Evolutionary conservation across 1,140 invertebrate species (phyloP), one percentile per base, ranked within the genome.

Genomic region (Neodiprion lecontei): DNA sequence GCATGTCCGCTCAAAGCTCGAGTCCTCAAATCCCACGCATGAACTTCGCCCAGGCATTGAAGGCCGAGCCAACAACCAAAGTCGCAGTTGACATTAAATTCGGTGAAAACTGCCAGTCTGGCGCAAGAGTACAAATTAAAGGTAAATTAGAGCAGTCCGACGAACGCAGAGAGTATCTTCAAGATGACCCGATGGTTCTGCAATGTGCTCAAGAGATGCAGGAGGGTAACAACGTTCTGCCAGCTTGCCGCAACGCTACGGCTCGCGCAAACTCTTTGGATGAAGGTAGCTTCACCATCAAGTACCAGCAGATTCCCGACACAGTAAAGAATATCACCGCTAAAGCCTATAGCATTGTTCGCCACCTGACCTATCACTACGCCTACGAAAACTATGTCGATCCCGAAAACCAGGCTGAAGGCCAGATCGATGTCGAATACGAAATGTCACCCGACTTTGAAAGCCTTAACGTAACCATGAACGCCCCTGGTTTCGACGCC

Each of bases 201-300:
- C 74, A 88, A 75, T 93, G 92, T 79, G 40, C 84, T 61, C 53
- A 86, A 53, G 83, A 93, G 78, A 90, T 90, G 79, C 79, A 88
- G 48, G 11, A 81, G 70, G 78, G 78, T 10, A 77, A 82, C 73
- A 69, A 78, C 67, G 61, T 81, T n/a, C 78, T 77, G 12, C 76
- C 78, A 9, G 80, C 82, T 74, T 84, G 83, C 74, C 77, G 77
- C 28, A 84, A 83, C 73, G 74, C 74, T 53, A 85, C 83, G n/a
- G 48, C 65, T 9, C 14, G 48, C 10, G 80, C 81, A 10, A 80
- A 79, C 72, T 73, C 72, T 21, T 72, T 84, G 9, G 79, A 85
- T 69, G 50, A 79, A 67, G 77, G 76, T 72, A 66, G 40, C 48
- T 68, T 79, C 72, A 70, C 75, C 49, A 65, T 80, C 75, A 76